These are phyloP conservation scores for Rhogogaster chlorosoma DNA, from an alignment of 2,888 invertebrate genomes.

Conservation along the genomic window DNA sequence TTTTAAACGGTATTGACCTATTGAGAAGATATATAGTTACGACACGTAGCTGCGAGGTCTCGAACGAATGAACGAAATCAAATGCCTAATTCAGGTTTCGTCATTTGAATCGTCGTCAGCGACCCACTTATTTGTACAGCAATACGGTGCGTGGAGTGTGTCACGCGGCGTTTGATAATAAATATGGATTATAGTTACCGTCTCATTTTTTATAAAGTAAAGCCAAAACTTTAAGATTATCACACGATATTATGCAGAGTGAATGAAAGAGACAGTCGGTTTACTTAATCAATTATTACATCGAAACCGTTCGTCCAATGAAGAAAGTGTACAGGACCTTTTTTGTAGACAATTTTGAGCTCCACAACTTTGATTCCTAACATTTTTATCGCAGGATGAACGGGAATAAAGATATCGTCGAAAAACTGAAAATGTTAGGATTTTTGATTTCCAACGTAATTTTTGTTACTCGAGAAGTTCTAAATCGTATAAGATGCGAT, in stretches of 20 bases:
- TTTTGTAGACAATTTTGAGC: neutral
- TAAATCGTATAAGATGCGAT: too few relatives aligned
- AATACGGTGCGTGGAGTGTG: neutral
- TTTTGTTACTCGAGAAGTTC: neutral
- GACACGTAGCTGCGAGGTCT: neutral
- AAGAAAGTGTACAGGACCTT: neutral
- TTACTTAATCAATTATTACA: neutral
- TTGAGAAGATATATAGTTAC: conserved; percentile 9
- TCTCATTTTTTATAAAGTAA: too few relatives aligned
- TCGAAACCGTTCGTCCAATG: neutral
- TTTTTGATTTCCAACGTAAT: neutral
- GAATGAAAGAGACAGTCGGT: too few relatives aligned
- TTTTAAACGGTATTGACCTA: conserved; percentile 10
- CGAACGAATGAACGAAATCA: conserved; percentile 29
- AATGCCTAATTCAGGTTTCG: conserved; percentile 32
- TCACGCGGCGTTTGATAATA: neutral
- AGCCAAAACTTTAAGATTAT: too few relatives aligned
- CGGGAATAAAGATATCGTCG: neutral
- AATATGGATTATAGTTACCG: neutral
- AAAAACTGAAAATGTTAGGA: neutral
- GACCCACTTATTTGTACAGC: neutral
- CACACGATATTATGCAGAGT: too few relatives aligned
- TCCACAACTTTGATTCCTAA: neutral
- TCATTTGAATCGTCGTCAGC: neutral
- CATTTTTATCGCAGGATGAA: neutral